Conservation (phyloP, 2,113 vertebrate species). For the Strix aluco region DNA sequence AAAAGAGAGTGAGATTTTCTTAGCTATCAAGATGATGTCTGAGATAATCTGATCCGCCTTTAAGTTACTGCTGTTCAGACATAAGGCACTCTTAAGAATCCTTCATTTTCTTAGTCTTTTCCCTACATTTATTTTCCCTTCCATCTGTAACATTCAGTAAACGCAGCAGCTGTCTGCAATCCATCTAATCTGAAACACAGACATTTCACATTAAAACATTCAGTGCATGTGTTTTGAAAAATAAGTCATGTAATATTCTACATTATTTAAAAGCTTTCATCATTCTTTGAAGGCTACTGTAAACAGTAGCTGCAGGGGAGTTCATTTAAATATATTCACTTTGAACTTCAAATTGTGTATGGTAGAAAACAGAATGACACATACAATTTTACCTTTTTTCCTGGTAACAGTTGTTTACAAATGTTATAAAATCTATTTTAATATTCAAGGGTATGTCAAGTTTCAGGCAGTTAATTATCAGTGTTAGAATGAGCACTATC, state of each 20-base stretch:
- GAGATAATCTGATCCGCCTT: not conserved
- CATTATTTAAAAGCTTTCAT: slow-evolving; percentile 65
- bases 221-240: slow-evolving; percentile 32
- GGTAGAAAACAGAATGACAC: slow-evolving; percentile 65
- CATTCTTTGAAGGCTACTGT: slow-evolving; percentile 59
- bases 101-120: not conserved
- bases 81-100: not conserved
- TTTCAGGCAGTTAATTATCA: slow-evolving; percentile 59
- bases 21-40: not conserved
- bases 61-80: slow-evolving; percentile 1
- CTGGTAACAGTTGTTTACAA: slow-evolving; percentile 66
- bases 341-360: slow-evolving; percentile 65
- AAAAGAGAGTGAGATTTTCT: not conserved
- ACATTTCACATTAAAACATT: slow-evolving; percentile 30
- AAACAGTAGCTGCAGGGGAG: slow-evolving; percentile 63
- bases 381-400: slow-evolving; percentile 53
- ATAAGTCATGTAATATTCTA: slow-evolving; percentile 32
- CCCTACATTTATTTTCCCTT: not conserved
- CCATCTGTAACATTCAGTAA: slow-evolving; percentile 39
- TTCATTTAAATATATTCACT: slow-evolving; percentile 68
- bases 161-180: slow-evolving; percentile 40
- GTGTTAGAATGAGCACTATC: not conserved
- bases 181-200: slow-evolving; percentile 44
- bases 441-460: slow-evolving; percentile 42
- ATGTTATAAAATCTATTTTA: not conserved